A percentile compares a stretch with the other conserved stretches of the same genome.
phyloP scores from a whole-genome alignment of 1,140 invertebrate genomes.

The Diorhabda sublineata region DNA sequence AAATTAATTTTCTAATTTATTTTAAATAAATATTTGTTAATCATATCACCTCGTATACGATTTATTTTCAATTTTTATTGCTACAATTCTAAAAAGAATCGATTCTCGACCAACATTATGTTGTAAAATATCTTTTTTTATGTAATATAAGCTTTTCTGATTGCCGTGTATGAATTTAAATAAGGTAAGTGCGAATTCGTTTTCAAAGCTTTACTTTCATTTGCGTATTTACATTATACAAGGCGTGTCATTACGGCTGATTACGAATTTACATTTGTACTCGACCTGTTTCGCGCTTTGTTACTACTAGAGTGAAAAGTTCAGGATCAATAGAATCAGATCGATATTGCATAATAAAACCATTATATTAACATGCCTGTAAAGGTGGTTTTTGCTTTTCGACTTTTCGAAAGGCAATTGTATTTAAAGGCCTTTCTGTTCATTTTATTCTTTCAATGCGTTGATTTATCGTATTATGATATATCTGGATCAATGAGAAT shows the following conservation, averaged over 20 bases:
- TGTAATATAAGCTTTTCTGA: too few relatives aligned
- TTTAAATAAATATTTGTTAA: too few relatives aligned
- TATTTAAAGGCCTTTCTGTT: neutral
- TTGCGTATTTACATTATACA: neutral
- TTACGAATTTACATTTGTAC: conserved; percentile 2
- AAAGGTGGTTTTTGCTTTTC: conserved; percentile 5
- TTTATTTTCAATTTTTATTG: too few relatives aligned
- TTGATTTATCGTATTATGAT: neutral
- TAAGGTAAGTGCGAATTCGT: neutral
- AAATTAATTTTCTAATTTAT: too few relatives aligned
- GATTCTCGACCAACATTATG: too few relatives aligned
- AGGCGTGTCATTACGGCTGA: neutral
- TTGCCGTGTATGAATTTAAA: neutral
- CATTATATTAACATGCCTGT: conserved; percentile 13
- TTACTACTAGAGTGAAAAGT: conserved; percentile 4
- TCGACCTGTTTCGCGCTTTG: neutral
- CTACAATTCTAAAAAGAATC: too few relatives aligned
- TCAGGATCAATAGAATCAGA: conserved; percentile 4
- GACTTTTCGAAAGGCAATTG: conserved; percentile 3
- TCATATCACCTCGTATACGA: too few relatives aligned
- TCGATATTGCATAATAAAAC: conserved; percentile 17
- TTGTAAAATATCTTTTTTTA: too few relatives aligned
- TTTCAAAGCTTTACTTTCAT: neutral
- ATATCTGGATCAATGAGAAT: neutral
- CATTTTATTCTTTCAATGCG: neutral